These are phyloP conservation scores for Pygoscelis antarcticus DNA, from an alignment of 2,113 vertebrate genomes.

Conservation along the genomic window DNA sequence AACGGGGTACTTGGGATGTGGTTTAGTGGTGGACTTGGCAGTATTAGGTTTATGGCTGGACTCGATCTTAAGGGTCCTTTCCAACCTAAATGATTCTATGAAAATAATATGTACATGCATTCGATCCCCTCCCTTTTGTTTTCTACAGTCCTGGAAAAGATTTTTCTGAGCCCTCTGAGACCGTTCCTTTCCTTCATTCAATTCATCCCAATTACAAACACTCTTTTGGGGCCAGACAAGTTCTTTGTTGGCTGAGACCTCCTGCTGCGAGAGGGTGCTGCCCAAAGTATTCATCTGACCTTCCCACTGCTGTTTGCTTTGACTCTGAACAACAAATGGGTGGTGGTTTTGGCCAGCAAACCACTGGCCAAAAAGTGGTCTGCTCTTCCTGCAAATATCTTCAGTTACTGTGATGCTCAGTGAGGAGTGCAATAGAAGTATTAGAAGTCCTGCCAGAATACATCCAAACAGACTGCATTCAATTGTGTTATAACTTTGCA, in stretches of 20 bases:
- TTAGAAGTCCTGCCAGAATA: background rate
- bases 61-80: background rate
- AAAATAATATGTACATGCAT: background rate
- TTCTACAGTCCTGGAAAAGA: background rate
- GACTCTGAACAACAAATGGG: background rate
- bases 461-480: background rate
- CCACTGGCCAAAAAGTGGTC: background rate
- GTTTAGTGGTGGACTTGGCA: background rate
- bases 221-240: background rate
- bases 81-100: background rate
- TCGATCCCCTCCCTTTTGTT: background rate
- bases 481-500: background rate
- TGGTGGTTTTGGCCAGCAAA: background rate
- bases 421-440: background rate
- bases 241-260: background rate
- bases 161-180: background rate
- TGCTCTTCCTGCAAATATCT: background rate
- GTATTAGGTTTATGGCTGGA: background rate
- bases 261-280: background rate
- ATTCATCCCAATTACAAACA: background rate
- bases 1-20: background rate
- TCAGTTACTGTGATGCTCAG: background rate
- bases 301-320: background rate
- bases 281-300: background rate
- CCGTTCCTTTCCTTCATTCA: background rate